Conservation (phyloP, 1,140 invertebrate genomes). For the Gonatopus flavifemur region DNA sequence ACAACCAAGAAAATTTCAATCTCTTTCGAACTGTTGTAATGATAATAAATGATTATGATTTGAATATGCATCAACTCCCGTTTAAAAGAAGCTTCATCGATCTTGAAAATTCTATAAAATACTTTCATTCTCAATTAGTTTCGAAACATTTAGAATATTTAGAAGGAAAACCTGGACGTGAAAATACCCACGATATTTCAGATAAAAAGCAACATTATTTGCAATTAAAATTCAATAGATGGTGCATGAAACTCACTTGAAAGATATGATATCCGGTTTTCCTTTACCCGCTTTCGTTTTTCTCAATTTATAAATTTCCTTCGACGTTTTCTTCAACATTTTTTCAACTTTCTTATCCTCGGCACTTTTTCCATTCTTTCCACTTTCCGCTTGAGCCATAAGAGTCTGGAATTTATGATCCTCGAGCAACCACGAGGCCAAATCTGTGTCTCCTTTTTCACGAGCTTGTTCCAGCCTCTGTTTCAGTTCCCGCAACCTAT, state of each 20-base stretch:
- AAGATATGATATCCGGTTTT: conserved; percentile 87
- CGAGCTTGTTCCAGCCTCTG: conserved; percentile 73
- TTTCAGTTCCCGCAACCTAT: conserved; percentile 78
- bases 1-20: too few relatives aligned
- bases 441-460: conserved; percentile 73
- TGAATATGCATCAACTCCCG: too few relatives aligned
- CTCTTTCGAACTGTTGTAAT: too few relatives aligned
- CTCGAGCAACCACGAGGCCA: conserved; percentile 82
- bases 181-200: too few relatives aligned
- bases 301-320: conserved; percentile 86
- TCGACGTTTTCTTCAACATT: conserved; percentile 81
- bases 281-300: conserved; percentile 86
- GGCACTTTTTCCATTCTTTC: conserved; percentile 65
- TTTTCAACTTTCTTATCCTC: conserved; percentile 80
- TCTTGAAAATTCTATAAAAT: too few relatives aligned
- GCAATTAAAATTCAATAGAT: too few relatives aligned
- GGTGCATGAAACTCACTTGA: conserved; percentile 95
- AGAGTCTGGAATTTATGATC: conserved; percentile 83
- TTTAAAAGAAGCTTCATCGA: too few relatives aligned
- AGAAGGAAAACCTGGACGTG: too few relatives aligned
- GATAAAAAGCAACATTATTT: too few relatives aligned
- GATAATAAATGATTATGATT: too few relatives aligned
- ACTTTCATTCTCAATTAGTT: too few relatives aligned
- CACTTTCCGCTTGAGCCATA: conserved; percentile 65
- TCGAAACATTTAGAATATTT: too few relatives aligned